Evolutionary conservation across 2,888 invertebrate genomes (phyloP).

Genomic region (Hydropsyche betteni): DNA sequence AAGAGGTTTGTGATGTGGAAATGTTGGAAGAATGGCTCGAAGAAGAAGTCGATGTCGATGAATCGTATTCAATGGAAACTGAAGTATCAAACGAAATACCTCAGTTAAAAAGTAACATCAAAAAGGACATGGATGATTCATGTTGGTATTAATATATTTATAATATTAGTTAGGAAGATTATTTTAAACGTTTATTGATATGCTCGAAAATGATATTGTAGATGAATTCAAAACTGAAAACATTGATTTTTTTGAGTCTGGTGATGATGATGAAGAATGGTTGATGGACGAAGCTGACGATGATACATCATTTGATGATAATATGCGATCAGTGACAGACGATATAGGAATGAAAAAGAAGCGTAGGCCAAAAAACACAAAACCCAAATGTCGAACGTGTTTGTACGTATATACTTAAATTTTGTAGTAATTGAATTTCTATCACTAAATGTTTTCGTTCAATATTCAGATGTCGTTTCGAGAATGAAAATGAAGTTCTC

Average conservation of each 20-base stretch:
- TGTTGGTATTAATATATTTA: too few species aligned
- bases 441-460: neutral
- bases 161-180: too few species aligned
- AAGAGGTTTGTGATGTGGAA: slow-evolving; percentile 42
- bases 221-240: slow-evolving; percentile 20
- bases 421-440: neutral
- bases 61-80: slow-evolving; percentile 33
- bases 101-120: neutral
- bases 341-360: slow-evolving; percentile 17
- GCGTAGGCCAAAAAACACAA: neutral
- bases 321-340: slow-evolving; percentile 35
- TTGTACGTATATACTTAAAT: slow-evolving; percentile 27
- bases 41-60: slow-evolving; percentile 40
- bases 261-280: slow-evolving; percentile 37
- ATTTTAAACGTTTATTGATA: too few species aligned
- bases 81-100: neutral
- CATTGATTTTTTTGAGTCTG: slow-evolving; percentile 31
- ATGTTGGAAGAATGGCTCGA: slow-evolving; percentile 51
- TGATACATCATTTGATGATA: slow-evolving; percentile 26
- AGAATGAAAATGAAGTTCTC: slow-evolving; percentile 28
- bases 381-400: slow-evolving; percentile 20
- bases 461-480: slow-evolving; percentile 34
- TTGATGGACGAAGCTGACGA: slow-evolving; percentile 30
- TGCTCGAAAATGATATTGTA: neutral
- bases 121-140: neutral